These are phyloP conservation scores for Papilio dardanus DNA, from an alignment of 1,140 invertebrate species.

Conservation along the genomic window DNA sequence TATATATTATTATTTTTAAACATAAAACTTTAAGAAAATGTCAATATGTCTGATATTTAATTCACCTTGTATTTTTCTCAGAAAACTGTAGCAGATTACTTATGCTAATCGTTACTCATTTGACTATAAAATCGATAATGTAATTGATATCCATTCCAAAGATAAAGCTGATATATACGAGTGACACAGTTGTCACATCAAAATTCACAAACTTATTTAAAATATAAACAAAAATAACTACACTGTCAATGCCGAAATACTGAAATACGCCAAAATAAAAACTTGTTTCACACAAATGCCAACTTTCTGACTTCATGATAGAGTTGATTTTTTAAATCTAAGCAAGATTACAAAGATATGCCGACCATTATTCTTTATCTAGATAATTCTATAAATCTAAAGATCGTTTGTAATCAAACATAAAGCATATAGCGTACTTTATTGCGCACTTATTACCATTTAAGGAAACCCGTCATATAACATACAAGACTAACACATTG, in stretches of 20 bases:
- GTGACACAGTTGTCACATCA: not conserved
- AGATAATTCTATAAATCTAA: conserved; percentile 2
- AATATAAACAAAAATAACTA: too few species aligned
- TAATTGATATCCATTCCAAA: not conserved
- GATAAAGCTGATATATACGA: not conserved
- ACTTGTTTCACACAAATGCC: not conserved
- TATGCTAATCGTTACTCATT: conserved; percentile 4
- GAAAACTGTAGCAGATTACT: not conserved
- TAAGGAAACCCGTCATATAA: not conserved
- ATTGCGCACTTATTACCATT: not conserved
- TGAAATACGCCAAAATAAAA: not conserved
- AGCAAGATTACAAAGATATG: not conserved
- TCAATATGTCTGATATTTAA: not conserved
- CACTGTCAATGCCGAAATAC: not conserved
- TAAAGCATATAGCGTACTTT: not conserved
- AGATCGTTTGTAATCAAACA: not conserved
- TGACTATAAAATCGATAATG: conserved; percentile 15
- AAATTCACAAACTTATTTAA: not conserved
- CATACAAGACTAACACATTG: not conserved
- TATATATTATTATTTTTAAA: not conserved
- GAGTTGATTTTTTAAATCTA: not conserved
- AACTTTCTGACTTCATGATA: not conserved
- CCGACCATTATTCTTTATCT: not conserved
- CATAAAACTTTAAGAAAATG: too few species aligned
- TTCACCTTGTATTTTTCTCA: not conserved